Evolutionary conservation across 2,113 vertebrate species (phyloP).

Genomic region (Rana temporaria): DNA sequence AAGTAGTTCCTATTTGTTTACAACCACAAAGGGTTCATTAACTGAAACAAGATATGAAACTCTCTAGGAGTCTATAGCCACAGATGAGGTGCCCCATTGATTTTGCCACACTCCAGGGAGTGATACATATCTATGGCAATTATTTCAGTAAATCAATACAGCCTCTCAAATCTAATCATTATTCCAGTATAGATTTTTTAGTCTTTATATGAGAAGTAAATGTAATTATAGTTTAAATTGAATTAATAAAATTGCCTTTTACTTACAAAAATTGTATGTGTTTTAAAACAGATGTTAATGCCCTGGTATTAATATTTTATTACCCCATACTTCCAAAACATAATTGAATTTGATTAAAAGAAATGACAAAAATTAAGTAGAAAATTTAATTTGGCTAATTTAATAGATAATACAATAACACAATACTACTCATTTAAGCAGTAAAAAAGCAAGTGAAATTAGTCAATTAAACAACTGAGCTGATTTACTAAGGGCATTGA

Average conservation of each 20-base stretch:
- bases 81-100: conserved; percentile 1
- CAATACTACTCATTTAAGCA: no score
- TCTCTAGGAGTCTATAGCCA: not conserved
- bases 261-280: conserved; percentile 1
- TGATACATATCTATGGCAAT: conserved; percentile 9
- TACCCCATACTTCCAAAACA: not conserved
- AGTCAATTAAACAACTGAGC: no score
- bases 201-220: conserved; percentile 33
- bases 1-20: no score
- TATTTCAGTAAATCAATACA: conserved; percentile 20
- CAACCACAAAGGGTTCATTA: no score
- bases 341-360: no score
- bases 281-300: not conserved
- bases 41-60: no score
- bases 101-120: conserved; percentile 6
- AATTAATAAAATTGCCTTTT: conserved; percentile 21
- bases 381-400: not conserved
- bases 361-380: no score
- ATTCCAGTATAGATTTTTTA: conserved; percentile 12
- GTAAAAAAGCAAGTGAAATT: no score
- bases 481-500: no score
- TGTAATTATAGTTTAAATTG: conserved; percentile 9
- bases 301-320: conserved; percentile 7
- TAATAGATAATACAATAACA: no score
- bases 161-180: conserved; percentile 20